These are phyloP conservation scores for Microctenopoma steveboyesi DNA, from an alignment of 2,797 vertebrate species.

Conservation along the genomic window DNA sequence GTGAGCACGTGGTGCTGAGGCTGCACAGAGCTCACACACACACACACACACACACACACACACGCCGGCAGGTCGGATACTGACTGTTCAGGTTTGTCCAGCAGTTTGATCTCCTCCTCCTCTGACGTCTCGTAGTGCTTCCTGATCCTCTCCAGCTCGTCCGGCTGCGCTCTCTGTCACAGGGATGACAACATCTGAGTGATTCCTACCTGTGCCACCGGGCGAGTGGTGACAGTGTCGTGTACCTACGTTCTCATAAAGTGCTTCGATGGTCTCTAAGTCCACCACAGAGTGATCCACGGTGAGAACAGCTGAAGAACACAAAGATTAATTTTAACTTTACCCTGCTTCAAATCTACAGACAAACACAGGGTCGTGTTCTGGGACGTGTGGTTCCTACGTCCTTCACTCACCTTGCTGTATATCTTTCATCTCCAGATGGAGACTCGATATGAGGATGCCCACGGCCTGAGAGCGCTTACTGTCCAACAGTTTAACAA, in stretches of 20 bases:
- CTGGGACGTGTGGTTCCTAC: too few relatives aligned
- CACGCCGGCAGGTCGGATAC: conserved; percentile 49
- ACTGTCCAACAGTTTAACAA: conserved; percentile 94
- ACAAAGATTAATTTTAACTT: too few relatives aligned
- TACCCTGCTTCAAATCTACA: too few relatives aligned
- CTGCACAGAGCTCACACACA: background rate
- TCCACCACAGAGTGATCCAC: conserved; percentile 94
- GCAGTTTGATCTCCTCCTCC: conserved; percentile 90
- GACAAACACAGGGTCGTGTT: too few relatives aligned
- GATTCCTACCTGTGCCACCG: background rate
- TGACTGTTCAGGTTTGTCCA: conserved; percentile 99
- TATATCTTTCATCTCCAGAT: conserved; percentile 98
- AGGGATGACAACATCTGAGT: background rate
- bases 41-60: background rate
- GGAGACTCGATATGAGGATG: conserved; percentile 98
- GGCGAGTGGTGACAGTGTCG: background rate
- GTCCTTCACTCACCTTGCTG: conserved; percentile 86
- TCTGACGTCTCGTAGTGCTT: conserved; percentile 90
- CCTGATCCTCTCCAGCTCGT: conserved; percentile 91
- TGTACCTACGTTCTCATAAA: conserved; percentile 95
- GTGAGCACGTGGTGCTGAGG: background rate
- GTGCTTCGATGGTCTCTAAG: conserved; percentile 92
- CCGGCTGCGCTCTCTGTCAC: conserved; percentile 91
- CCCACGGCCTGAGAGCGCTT: conserved; percentile 96
- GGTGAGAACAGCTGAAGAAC: conserved; percentile 81